These are phyloP conservation scores for Phoenoteleia sp. DNA, from an alignment of 2,888 invertebrate species.

Conservation along the genomic window DNA sequence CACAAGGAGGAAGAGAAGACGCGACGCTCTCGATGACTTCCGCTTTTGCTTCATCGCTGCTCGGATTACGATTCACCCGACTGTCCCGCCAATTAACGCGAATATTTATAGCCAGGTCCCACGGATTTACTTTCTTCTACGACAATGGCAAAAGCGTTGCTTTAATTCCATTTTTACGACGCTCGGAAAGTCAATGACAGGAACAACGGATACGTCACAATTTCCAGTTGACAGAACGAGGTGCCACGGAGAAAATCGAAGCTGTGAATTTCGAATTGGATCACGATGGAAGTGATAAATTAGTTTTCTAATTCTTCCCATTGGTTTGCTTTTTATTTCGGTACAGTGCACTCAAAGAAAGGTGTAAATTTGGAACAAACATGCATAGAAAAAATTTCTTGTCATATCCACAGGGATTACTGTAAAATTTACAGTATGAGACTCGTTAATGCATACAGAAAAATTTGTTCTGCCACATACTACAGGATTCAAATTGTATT, in stretches of 20 bases:
- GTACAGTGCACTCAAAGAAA: too few relatives aligned
- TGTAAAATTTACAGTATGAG: too few relatives aligned
- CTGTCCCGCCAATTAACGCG: slow-evolving; percentile 29
- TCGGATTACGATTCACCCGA: background rate
- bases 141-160: slow-evolving; percentile 50
- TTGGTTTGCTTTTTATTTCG: background rate
- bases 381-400: too few relatives aligned
- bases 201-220: slow-evolving; percentile 41
- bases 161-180: slow-evolving; percentile 61
- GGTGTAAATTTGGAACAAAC: too few relatives aligned
- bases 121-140: slow-evolving; percentile 62
- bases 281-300: background rate
- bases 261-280: background rate
- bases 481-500: too few relatives aligned
- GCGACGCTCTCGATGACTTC: slow-evolving; percentile 30
- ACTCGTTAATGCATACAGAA: too few relatives aligned
- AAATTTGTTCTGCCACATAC: too few relatives aligned
- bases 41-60: slow-evolving; percentile 4
- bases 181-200: slow-evolving; percentile 46
- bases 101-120: slow-evolving; percentile 59
- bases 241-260: background rate
- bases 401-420: too few relatives aligned
- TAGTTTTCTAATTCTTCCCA: background rate
- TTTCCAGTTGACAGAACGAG: slow-evolving; percentile 38
- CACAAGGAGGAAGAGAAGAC: background rate